A percentile compares a stretch with the other conserved stretches of the same genome.
These are phyloP conservation scores for Salvelinus sp. DNA, from an alignment of 2,113 vertebrate genomes.

Conservation along the genomic window DNA sequence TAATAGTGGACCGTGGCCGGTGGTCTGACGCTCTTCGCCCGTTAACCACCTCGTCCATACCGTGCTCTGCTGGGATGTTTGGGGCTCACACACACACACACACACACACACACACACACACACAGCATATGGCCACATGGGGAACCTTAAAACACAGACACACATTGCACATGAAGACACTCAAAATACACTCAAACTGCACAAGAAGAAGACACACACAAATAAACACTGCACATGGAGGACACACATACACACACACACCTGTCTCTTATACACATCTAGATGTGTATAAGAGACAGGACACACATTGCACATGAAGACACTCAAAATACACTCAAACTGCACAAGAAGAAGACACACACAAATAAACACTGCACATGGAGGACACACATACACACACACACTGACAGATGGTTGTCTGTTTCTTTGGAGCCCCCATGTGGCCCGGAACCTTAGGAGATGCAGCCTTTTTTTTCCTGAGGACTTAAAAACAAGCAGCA, in stretches of 20 bases:
- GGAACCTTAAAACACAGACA: constrained; percentile 20
- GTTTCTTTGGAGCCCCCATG: constrained; percentile 1
- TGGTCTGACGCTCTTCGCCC: constrained; percentile 39
- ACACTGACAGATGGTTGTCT: constrained; percentile 27
- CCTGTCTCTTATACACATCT: too few species aligned
- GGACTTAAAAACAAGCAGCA: constrained; percentile 44
- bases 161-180: too few species aligned
- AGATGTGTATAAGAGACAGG: too few species aligned
- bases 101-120: too few species aligned
- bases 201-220: too few species aligned
- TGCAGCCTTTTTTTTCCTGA: neutral
- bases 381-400: constrained; percentile 18
- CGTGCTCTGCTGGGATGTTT: too few species aligned
- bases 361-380: too few species aligned
- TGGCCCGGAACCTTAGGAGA: constrained; percentile 17
- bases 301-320: too few species aligned
- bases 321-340: too few species aligned
- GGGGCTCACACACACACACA: too few species aligned
- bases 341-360: too few species aligned
- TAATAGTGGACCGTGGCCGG: constrained; percentile 38
- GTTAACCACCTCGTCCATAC: constrained; percentile 22
- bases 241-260: constrained; percentile 15
- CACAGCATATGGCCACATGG: neutral
- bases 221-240: neutral
- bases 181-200: too few species aligned